Conservation (phyloP, 2,888 invertebrate genomes). For the Steinernema scapterisci region DNA sequence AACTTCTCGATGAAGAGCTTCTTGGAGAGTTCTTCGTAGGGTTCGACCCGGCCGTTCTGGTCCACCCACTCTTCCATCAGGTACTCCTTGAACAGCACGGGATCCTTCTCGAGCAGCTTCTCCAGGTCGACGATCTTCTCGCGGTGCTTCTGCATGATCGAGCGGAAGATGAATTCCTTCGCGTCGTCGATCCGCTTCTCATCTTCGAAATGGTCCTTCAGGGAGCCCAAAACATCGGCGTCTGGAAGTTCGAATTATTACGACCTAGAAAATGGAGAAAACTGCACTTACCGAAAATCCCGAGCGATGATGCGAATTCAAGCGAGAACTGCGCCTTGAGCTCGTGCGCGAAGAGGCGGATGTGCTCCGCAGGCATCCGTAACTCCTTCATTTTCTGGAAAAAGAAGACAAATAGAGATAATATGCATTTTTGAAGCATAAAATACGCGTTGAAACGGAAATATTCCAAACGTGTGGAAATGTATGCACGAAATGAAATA, state of each 20-base stretch:
- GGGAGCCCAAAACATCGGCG: background rate
- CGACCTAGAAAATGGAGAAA: background rate
- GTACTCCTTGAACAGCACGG: background rate
- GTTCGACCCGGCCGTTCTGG: no score
- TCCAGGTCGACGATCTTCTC: background rate
- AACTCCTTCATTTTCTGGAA: background rate
- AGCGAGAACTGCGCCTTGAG: background rate
- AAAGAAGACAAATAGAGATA: background rate
- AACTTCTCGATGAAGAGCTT: background rate
- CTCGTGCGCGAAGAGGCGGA: slow-evolving; percentile 11
- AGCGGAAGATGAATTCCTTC: background rate
- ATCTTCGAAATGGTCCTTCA: background rate
- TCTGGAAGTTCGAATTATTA: background rate
- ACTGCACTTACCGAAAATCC: background rate
- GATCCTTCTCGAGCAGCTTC: background rate
- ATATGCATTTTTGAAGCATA: no score
- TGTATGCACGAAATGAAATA: no score
- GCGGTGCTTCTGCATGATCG: background rate
- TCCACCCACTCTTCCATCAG: background rate
- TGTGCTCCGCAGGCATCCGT: background rate
- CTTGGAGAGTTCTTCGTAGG: background rate
- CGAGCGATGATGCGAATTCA: background rate
- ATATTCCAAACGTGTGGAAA: no score
- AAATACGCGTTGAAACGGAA: no score
- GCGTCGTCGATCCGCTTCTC: background rate